Base-by-base conservation (phyloP, 2,888 invertebrate species). In the Chrysolina oricalcia region DNA sequence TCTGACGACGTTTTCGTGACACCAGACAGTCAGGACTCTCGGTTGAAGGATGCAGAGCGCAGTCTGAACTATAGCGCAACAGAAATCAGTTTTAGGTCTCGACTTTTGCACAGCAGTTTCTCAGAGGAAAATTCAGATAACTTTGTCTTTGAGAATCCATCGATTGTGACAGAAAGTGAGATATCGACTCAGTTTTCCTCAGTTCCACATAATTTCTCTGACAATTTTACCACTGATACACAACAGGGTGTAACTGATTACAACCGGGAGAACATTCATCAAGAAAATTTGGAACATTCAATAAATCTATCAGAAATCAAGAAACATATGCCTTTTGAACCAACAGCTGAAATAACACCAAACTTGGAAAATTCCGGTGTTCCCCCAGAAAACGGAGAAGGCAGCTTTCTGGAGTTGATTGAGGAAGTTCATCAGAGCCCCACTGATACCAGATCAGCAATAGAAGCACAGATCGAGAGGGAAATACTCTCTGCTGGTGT, bases 71-170 rank as follows among this genome's bases (percentile, higher is more conserved):
- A 9, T 11, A 67, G 21, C 13, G 35, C 23, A 13, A 10, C 17
- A 27, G 48, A 48, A 27, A 11, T 6, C 10, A 23, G 35, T 15
- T 67, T 50, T n/a, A 50, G n/a, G n/a, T 50, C 50, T 19, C 68
- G 53, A 11, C 19, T 48, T 6, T 17, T 27, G 10, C 53, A 68
- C 17, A 53, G 53, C 13, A 68, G 68, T 40, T 40, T 68, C 2
- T 56, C 65, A 17, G 72, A 72, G 46, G 46, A 67, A 48, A 9
- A 41, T 63, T 19, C 63, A 48, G 48, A 70, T 48, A 64, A 21
- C 17, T 62, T 63, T 35, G 21, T 43, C 43, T 64, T 64, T 19
- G 41, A 64, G 13, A 64, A 43, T 64, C 35, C 35, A 8, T 35
- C 35, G 8, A 35, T 35, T 35, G 35, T 35, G 27, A 5, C 27